A percentile compares a stretch with the other conserved stretches of the same genome.
Conservation (phyloP, 1,140 invertebrate genomes). For the Teleogryllus occipitalis region DNA sequence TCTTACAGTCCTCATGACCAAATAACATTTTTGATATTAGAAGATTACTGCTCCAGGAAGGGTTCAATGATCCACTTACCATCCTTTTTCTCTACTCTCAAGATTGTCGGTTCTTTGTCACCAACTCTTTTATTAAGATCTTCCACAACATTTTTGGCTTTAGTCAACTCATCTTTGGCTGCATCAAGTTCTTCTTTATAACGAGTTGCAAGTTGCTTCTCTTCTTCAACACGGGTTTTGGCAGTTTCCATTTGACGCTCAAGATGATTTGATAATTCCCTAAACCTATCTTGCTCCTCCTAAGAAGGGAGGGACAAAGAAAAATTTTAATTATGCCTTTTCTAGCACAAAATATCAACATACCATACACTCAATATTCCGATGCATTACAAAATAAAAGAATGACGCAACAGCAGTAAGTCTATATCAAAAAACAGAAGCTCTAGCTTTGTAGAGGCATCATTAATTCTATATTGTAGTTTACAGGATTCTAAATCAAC, state of each 20-base stretch:
- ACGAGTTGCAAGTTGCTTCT: conserved; percentile 45
- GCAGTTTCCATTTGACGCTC: conserved; percentile 54
- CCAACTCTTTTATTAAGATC: conserved; percentile 5
- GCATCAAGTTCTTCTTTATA: conserved; percentile 11
- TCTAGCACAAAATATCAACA: not conserved
- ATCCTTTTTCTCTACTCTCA: not conserved
- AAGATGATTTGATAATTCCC: conserved; percentile 53
- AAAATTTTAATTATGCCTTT: not conserved
- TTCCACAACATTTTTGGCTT: not conserved
- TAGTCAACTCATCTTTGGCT: conserved; percentile 12
- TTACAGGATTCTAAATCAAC: no score
- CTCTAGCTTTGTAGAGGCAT: no score
- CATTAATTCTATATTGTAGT: no score
- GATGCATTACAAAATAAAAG: no score
- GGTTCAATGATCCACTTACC: not conserved
- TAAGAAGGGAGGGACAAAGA: not conserved
- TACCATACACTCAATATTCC: not conserved
- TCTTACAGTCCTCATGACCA: no score
- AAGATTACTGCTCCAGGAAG: no score
- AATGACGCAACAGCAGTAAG: not conserved
- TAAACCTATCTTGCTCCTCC: conserved; percentile 67
- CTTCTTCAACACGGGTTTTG: conserved; percentile 56
- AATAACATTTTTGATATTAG: no score
- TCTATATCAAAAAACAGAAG: not conserved
- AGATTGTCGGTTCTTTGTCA: not conserved